phyloP scores from a whole-genome alignment of 2,113 vertebrate genomes.

The Otocyon megalotis region DNA sequence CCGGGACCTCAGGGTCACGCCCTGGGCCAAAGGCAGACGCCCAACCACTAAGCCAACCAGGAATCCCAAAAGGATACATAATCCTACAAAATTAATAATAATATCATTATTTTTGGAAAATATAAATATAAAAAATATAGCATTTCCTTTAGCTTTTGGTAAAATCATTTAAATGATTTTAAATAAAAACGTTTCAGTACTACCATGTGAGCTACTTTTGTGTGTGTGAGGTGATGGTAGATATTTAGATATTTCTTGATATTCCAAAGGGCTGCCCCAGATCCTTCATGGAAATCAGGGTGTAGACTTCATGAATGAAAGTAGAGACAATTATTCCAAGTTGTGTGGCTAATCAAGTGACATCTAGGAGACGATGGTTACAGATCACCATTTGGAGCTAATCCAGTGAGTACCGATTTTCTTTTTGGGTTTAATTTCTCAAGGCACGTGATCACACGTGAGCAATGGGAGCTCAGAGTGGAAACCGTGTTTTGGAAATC shows the following conservation, averaged over 20 bases:
- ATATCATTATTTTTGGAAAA: not conserved
- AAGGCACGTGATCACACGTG: not conserved
- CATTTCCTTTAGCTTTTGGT: not conserved
- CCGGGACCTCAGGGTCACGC: no score
- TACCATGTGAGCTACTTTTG: not conserved
- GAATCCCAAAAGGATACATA: not conserved
- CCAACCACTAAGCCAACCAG: no score
- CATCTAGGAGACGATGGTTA: not conserved
- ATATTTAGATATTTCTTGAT: conserved; percentile 3
- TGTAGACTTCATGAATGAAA: not conserved
- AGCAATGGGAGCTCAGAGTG: not conserved
- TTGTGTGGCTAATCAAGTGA: not conserved
- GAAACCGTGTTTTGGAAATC: conserved; percentile 46
- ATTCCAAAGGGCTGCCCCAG: not conserved
- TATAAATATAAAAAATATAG: not conserved
- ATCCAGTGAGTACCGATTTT: not conserved
- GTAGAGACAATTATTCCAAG: conserved; percentile 21
- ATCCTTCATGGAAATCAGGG: not conserved
- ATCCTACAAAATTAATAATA: not conserved
- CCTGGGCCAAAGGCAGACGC: no score
- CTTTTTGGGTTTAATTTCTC: not conserved
- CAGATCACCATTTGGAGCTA: not conserved
- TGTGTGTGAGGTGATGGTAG: not conserved
- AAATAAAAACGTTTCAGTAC: not conserved
- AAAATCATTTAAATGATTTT: not conserved